phyloP scores from a whole-genome alignment of 1,140 invertebrate genomes.

The Trachelipus rathkii region DNA sequence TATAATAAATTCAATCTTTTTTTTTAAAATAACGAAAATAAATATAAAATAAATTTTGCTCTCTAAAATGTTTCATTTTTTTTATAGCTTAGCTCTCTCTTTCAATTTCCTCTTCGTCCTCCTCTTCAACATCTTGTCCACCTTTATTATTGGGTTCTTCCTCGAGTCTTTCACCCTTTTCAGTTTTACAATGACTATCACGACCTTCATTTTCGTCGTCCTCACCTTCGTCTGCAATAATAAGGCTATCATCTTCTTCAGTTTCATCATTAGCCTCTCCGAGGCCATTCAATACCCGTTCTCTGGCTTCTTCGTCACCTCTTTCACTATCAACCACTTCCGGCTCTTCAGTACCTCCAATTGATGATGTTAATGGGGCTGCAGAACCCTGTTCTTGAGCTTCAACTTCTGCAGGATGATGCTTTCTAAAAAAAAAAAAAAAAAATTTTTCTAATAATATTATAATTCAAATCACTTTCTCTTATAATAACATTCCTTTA shows the following conservation, averaged over 20 bases:
- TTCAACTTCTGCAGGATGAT: conserved; percentile 43
- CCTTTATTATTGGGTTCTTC: conserved; percentile 29
- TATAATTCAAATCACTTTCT: too few relatives aligned
- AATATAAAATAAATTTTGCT: too few relatives aligned
- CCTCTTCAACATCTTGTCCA: conserved; percentile 30
- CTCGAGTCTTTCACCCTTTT: neutral
- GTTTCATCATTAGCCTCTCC: conserved; percentile 19
- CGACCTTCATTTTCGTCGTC: conserved; percentile 19
- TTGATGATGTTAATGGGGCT: neutral
- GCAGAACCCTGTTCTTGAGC: conserved; percentile 30
- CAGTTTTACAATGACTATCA: neutral
- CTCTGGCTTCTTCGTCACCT: conserved; percentile 18
- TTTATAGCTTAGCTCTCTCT: neutral
- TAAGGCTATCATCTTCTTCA: neutral
- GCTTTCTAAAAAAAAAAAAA: conserved; percentile 30
- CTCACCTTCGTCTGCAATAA: conserved; percentile 23
- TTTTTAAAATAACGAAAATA: too few relatives aligned
- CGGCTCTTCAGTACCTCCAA: neutral
- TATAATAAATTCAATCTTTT: too few relatives aligned
- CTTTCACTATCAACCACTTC: conserved; percentile 27
- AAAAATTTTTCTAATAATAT: too few relatives aligned
- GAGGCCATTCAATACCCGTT: conserved; percentile 30
- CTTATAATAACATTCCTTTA: too few relatives aligned
- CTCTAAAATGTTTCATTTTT: too few relatives aligned
- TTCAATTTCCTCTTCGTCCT: conserved; percentile 34